Evolutionary conservation across 2,797 vertebrate species (phyloP).

Genomic region (Phataginus tricuspis): DNA sequence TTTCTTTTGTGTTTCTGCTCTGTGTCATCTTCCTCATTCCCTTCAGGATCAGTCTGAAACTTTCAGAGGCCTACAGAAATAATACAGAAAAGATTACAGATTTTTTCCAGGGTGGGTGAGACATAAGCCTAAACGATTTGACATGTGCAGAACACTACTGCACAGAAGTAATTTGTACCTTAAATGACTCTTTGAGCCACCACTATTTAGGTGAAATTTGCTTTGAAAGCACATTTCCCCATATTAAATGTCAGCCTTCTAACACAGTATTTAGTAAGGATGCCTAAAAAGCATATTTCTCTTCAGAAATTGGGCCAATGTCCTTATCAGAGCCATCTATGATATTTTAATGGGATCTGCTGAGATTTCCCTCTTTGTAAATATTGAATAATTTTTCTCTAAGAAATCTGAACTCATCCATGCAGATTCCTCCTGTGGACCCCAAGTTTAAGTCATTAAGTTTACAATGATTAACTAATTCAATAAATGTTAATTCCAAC

Average conservation of each 20-base stretch:
- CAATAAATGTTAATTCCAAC: neutral
- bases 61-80: neutral
- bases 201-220: neutral
- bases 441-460: constrained; percentile 25
- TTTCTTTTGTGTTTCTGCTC: constrained; percentile 19
- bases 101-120: neutral
- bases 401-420: constrained; percentile 20
- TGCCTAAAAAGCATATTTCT: neutral
- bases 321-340: neutral
- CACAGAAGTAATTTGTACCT: neutral
- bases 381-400: neutral
- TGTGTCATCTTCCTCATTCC: neutral
- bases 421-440: neutral
- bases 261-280: neutral
- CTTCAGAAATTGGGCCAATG: neutral
- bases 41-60: neutral
- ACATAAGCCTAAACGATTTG: neutral
- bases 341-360: neutral
- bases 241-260: constrained; percentile 1
- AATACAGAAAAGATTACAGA: neutral
- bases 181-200: neutral
- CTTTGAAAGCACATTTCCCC: neutral
- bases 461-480: constrained; percentile 5
- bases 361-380: neutral
- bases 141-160: neutral